These are phyloP conservation scores for Pygocentrus nattereri DNA, from an alignment of 2,797 vertebrate genomes.

Conservation along the genomic window DNA sequence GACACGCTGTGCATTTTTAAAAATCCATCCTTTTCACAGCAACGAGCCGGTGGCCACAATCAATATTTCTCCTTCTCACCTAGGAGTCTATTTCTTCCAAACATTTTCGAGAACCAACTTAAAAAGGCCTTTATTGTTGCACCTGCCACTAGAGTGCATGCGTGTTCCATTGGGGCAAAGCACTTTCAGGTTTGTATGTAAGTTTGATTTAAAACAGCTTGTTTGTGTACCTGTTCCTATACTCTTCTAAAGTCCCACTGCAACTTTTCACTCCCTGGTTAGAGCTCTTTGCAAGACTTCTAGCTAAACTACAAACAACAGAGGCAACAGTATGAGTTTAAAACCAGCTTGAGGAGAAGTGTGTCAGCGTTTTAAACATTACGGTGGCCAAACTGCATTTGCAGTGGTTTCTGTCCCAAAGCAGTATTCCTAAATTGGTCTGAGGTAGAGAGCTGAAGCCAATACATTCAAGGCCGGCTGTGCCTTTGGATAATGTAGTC, in stretches of 20 bases:
- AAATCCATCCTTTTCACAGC: constrained; percentile 51
- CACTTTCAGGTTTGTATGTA: constrained; percentile 11
- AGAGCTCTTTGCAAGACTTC: neutral
- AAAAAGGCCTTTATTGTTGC: constrained; percentile 51
- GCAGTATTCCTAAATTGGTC: constrained; percentile 18
- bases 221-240: constrained; percentile 3
- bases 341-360: neutral
- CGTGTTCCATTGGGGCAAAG: constrained; percentile 1
- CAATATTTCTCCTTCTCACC: constrained; percentile 54
- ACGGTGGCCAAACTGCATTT: constrained; percentile 3
- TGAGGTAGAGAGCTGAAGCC: constrained; percentile 15
- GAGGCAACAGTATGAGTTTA: neutral
- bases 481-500: constrained; percentile 33
- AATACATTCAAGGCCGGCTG: neutral
- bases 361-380: constrained; percentile 3
- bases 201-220: constrained; percentile 3
- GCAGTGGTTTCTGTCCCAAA: neutral
- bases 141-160: constrained; percentile 38
- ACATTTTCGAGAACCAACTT: constrained; percentile 50
- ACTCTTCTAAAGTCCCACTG: neutral
- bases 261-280: constrained; percentile 4
- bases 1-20: constrained; percentile 53
- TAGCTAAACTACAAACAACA: constrained; percentile 1
- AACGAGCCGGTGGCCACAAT: constrained; percentile 43
- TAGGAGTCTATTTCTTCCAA: constrained; percentile 43